phyloP scores from a whole-genome alignment of 2,888 invertebrate genomes.

The Phaonia tiefii region DNA sequence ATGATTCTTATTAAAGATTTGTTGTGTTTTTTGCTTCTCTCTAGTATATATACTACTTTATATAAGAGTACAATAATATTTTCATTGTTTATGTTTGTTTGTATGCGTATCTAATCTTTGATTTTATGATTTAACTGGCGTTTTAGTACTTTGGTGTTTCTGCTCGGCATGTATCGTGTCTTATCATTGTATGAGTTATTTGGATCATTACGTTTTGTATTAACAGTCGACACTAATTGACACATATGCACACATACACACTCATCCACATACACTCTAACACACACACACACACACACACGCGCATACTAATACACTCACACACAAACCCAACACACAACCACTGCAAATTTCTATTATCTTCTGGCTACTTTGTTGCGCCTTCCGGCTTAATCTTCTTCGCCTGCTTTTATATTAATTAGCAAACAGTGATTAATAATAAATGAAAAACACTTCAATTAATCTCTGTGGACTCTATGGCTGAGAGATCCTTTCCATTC shows the following conservation, averaged over 20 bases:
- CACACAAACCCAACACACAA: too few relatives aligned
- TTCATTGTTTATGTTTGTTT: not conserved
- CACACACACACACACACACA: too few relatives aligned
- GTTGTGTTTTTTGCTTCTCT: not conserved
- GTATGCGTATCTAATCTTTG: not conserved
- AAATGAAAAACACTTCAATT: constrained; percentile 28
- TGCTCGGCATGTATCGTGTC: constrained; percentile 34
- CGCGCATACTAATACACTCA: too few relatives aligned
- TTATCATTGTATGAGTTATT: constrained; percentile 51
- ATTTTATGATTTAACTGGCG: too few relatives aligned
- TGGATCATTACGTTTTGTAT: constrained; percentile 40
- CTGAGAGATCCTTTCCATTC: not conserved
- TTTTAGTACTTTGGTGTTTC: constrained; percentile 4
- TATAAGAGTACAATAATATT: not conserved
- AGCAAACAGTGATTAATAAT: constrained; percentile 39
- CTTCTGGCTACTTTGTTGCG: too few relatives aligned
- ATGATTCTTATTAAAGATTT: constrained; percentile 21
- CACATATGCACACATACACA: constrained; percentile 40
- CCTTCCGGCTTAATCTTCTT: too few relatives aligned
- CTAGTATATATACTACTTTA: not conserved
- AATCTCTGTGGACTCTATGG: constrained; percentile 26
- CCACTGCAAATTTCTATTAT: too few relatives aligned
- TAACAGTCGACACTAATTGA: constrained; percentile 42
- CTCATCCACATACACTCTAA: too few relatives aligned
- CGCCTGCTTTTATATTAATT: constrained; percentile 1